phyloP scores from a whole-genome alignment of 1,140 invertebrate species.

The Drosophila nigromelanica region DNA sequence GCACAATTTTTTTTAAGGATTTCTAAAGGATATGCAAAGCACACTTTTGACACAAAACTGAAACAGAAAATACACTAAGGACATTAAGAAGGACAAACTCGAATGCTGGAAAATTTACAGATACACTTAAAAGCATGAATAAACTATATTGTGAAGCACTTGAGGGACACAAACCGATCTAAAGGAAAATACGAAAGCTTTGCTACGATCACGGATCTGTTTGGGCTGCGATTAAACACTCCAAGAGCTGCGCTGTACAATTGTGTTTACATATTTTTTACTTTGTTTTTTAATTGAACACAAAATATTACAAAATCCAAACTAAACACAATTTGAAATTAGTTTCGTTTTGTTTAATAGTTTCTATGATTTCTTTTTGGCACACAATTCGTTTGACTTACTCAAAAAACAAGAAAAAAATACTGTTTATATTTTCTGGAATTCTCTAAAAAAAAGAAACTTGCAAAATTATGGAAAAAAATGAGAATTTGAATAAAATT shows the following conservation, averaged over 20 bases:
- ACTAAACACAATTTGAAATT: conserved; percentile 26
- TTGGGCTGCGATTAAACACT: conserved; percentile 7
- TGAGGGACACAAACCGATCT: neutral
- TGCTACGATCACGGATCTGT: neutral
- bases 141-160: neutral
- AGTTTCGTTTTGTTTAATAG: neutral
- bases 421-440: conserved; percentile 13
- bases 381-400: conserved; percentile 23
- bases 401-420: conserved; percentile 42
- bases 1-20: no score
- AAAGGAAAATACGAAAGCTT: neutral
- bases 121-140: neutral
- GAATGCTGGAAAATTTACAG: no score
- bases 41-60: no score
- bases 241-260: conserved; percentile 24
- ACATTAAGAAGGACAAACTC: no score
- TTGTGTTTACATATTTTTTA: neutral
- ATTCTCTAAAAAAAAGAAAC: neutral
- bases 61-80: no score
- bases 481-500: conserved; percentile 4
- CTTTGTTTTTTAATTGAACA: no score
- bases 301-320: conserved; percentile 21
- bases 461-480: neutral
- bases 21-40: no score
- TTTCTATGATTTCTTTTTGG: neutral